Evolutionary conservation across 2,797 vertebrate genomes (phyloP).

Genomic region (Rhadinocentrus ornatus): DNA sequence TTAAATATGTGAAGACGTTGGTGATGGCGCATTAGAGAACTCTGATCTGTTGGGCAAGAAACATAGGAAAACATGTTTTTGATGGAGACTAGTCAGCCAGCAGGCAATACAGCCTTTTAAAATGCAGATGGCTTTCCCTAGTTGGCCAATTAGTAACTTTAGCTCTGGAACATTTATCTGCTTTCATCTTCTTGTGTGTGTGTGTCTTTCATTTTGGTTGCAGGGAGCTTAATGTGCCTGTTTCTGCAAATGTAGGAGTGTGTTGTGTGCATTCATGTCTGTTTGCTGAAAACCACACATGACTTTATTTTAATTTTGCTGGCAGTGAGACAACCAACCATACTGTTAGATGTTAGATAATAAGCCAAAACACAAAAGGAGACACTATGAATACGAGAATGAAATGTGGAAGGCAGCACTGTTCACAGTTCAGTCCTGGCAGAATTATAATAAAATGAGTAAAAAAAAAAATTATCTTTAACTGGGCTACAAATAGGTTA

Average conservation of each 20-base stretch:
- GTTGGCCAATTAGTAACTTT: conserved; percentile 84
- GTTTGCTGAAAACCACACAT: conserved; percentile 36
- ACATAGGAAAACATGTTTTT: conserved; percentile 72
- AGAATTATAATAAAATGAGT: conserved; percentile 50
- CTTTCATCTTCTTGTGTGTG: conserved; percentile 74
- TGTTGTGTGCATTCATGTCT: conserved; percentile 40
- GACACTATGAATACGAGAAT: conserved; percentile 30
- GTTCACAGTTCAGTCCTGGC: conserved; percentile 24
- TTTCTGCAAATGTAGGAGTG: conserved; percentile 51
- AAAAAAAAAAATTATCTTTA: conserved; percentile 35
- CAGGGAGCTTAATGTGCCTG: conserved; percentile 45
- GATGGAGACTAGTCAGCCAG: conserved; percentile 71
- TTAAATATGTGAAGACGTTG: conserved; percentile 53
- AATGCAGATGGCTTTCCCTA: conserved; percentile 81
- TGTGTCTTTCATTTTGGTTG: conserved; percentile 64
- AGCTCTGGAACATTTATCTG: conserved; percentile 76
- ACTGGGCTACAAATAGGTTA: conserved; percentile 57
- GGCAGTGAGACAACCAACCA: conserved; percentile 35
- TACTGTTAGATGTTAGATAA: conserved; percentile 53
- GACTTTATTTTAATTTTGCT: conserved; percentile 44
- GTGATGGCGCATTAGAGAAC: conserved; percentile 50
- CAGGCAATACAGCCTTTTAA: conserved; percentile 68
- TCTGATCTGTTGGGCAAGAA: conserved; percentile 62
- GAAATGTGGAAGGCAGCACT: conserved; percentile 44
- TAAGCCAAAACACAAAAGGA: conserved; percentile 52